These are phyloP conservation scores for Cuculus canorus DNA, from an alignment of 2,797 vertebrate genomes.

Conservation along the genomic window DNA sequence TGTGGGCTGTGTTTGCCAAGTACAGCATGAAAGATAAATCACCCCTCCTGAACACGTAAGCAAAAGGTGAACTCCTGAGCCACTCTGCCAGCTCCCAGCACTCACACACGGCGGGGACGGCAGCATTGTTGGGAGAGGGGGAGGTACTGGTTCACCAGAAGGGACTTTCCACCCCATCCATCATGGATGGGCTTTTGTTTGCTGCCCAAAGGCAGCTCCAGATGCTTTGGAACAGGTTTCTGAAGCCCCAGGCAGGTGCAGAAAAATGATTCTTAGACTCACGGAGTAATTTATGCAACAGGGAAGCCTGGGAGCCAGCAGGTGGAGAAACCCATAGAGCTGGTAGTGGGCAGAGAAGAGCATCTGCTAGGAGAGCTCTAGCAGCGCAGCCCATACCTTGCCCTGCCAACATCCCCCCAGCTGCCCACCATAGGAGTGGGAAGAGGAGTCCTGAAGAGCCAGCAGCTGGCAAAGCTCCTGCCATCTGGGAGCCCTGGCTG, in stretches of 20 bases:
- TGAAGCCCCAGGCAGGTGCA: neutral
- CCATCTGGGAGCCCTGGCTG: slow-evolving; percentile 34
- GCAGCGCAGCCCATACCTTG: neutral
- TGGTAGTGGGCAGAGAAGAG: neutral
- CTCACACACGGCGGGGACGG: neutral
- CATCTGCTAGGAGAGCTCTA: slow-evolving; percentile 31
- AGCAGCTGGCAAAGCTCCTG: slow-evolving; percentile 26
- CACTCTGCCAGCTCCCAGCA: neutral
- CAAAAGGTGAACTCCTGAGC: neutral
- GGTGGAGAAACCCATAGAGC: neutral
- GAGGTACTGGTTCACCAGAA: neutral
- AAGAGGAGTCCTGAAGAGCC: slow-evolving; percentile 25
- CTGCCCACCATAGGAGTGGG: neutral
- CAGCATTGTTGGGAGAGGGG: neutral
- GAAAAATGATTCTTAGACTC: neutral
- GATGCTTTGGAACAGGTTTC: neutral
- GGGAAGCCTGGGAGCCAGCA: neutral
- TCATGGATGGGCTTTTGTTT: neutral
- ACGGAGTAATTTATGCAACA: neutral
- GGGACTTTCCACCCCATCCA: slow-evolving; percentile 3
- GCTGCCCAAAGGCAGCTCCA: neutral
- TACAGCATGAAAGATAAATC: neutral
- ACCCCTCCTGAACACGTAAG: neutral
- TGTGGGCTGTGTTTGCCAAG: neutral
- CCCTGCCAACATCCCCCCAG: neutral